A percentile compares a stretch with the other conserved stretches of the same genome.
These are phyloP conservation scores for Leuciscus waleckii DNA, from an alignment of 2,797 vertebrate genomes.

Conservation along the genomic window DNA sequence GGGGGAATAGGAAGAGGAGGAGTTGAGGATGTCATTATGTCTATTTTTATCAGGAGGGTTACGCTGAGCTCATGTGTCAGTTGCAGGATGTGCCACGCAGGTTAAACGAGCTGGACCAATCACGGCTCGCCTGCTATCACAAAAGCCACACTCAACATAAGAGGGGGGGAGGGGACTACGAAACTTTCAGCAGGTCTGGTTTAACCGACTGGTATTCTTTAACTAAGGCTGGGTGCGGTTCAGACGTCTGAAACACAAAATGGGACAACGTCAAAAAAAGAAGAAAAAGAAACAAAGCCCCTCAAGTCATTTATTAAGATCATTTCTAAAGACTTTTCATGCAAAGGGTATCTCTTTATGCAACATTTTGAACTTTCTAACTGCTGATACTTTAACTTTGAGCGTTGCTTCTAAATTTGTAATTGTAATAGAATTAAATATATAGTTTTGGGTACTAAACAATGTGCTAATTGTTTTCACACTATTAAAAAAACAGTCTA, in stretches of 20 bases:
- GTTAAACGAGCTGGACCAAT: constrained; percentile 73
- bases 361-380: constrained; percentile 14
- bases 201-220: constrained; percentile 80
- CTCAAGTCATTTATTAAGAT: constrained; percentile 38
- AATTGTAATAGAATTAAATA: neutral
- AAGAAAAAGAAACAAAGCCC: constrained; percentile 48
- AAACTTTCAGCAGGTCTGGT: constrained; percentile 79
- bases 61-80: constrained; percentile 76
- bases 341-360: neutral
- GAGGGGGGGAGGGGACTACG: constrained; percentile 73
- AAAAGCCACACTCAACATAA: constrained; percentile 68
- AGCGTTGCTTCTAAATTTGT: neutral
- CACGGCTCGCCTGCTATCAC: constrained; percentile 68
- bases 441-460: neutral
- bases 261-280: constrained; percentile 41
- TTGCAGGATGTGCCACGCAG: constrained; percentile 81
- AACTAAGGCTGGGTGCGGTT: constrained; percentile 74
- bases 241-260: constrained; percentile 62
- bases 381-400: neutral
- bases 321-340: constrained; percentile 28
- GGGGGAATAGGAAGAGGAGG: constrained; percentile 38
- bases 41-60: constrained; percentile 62
- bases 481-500: neutral
- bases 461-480: neutral
- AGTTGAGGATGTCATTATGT: constrained; percentile 54